phyloP scores from a whole-genome alignment of 2,113 vertebrate genomes.

The Chunga burmeisteri region DNA sequence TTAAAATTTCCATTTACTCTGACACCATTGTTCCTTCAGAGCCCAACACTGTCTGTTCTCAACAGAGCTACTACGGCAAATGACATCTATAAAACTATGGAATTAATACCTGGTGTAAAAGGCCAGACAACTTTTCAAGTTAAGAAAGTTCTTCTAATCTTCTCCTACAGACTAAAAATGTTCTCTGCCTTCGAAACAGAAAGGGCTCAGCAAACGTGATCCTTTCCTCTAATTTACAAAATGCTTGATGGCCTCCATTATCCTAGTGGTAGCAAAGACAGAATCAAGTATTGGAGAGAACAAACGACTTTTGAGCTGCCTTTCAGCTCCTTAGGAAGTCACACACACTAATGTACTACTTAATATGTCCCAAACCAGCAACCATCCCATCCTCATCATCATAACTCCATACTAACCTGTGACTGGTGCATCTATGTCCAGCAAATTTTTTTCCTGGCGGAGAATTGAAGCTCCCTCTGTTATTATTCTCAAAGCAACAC shows the following conservation, averaged over 20 bases:
- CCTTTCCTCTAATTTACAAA: background rate
- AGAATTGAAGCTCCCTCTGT: constrained; percentile 93
- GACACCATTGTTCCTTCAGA: background rate
- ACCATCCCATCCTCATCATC: background rate
- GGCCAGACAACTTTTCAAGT: background rate
- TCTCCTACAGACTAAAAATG: background rate
- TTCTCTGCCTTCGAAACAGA: background rate
- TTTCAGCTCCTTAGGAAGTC: background rate
- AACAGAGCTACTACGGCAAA: background rate
- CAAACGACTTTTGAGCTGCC: background rate
- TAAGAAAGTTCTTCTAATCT: background rate
- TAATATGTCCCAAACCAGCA: background rate
- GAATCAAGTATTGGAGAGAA: background rate
- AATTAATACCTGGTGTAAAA: background rate
- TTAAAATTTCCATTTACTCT: constrained; percentile 1
- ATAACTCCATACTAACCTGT: constrained; percentile 80
- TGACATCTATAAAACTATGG: background rate
- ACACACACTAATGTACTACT: background rate
- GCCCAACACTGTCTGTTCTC: background rate
- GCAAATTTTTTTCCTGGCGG: constrained; percentile 92
- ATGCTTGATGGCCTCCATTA: background rate
- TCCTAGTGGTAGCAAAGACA: background rate
- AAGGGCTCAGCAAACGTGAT: background rate
- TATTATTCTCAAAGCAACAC: constrained; percentile 93
- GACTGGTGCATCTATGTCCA: constrained; percentile 98